Evolutionary conservation across 2,113 vertebrate species (phyloP).

Genomic region (Cygnus atratus): DNA sequence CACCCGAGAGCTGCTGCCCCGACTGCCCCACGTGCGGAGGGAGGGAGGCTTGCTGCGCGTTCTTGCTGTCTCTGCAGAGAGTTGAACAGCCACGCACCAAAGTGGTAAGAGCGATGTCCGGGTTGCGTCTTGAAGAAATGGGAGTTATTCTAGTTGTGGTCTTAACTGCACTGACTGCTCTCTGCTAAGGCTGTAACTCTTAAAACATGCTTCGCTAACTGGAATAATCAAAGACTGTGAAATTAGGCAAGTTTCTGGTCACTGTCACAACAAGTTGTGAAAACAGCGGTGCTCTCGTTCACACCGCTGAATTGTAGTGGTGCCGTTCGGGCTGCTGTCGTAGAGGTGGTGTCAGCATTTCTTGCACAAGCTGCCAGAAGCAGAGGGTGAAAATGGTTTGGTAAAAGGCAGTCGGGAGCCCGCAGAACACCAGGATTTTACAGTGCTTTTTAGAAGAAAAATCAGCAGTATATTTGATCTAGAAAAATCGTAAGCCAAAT

Average conservation of each 20-base stretch:
- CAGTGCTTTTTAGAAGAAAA: neutral
- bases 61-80: neutral
- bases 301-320: neutral
- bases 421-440: neutral
- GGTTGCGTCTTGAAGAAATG: neutral
- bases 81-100: neutral
- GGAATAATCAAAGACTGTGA: neutral
- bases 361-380: neutral
- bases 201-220: neutral
- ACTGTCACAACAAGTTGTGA: neutral
- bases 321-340: neutral
- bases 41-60: neutral
- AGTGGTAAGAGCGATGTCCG: neutral
- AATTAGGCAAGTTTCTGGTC: neutral
- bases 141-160: neutral
- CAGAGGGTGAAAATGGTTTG: rapidly evolving
- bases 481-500: neutral
- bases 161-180: neutral
- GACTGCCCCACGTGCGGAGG: neutral
- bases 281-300: neutral
- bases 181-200: neutral
- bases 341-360: neutral
- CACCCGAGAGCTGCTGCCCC: neutral
- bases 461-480: neutral
- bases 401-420: neutral